These are phyloP conservation scores for Lepidurus packardi DNA, from an alignment of 1,140 invertebrate species.

Conservation along the genomic window DNA sequence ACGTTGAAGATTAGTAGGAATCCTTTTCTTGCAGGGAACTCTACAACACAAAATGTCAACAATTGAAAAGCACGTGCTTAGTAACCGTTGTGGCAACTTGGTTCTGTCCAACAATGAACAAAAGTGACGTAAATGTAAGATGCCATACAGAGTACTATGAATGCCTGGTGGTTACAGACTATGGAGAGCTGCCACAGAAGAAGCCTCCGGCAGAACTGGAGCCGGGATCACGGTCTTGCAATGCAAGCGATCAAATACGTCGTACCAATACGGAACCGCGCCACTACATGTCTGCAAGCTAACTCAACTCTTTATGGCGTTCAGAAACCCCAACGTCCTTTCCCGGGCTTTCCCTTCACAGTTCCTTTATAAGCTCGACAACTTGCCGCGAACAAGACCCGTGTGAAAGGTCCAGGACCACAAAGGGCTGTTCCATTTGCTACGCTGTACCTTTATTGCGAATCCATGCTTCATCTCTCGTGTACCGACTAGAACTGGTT, in stretches of 20 bases:
- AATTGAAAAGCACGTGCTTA: background rate
- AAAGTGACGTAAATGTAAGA: background rate
- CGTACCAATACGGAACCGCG: background rate
- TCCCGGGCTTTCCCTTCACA: background rate
- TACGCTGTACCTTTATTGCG: too few species aligned
- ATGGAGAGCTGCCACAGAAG: background rate
- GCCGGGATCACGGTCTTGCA: background rate
- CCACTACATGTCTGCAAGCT: too few species aligned
- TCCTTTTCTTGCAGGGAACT: background rate
- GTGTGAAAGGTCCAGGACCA: background rate
- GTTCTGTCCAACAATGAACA: background rate
- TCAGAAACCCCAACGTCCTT: background rate
- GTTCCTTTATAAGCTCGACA: background rate
- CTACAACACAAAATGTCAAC: background rate
- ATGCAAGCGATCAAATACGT: background rate
- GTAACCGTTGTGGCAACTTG: background rate
- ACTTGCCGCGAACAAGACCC: background rate
- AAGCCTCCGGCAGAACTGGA: background rate
- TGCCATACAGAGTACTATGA: background rate
- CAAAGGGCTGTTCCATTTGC: too few species aligned
- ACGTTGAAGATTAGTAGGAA: background rate
- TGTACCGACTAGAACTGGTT: too few species aligned
- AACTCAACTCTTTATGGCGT: background rate
- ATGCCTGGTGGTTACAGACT: background rate
- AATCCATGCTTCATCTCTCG: too few species aligned